Evolutionary conservation across 1,140 invertebrate species (phyloP).

Genomic region (Saxidomus purpurata): DNA sequence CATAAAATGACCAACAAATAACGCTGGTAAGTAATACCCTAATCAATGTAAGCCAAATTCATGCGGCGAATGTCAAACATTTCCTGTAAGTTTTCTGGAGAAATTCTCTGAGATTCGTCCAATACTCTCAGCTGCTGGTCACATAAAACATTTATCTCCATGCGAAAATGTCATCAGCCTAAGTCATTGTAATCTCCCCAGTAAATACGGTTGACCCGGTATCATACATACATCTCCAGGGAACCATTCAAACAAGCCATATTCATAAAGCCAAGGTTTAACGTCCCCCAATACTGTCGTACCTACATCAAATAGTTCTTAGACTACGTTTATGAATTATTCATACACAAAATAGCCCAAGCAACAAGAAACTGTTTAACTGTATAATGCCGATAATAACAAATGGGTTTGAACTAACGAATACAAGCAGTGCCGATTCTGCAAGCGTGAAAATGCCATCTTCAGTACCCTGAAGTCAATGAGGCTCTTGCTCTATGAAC

Average conservation of each 20-base stretch:
- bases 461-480: too few relatives aligned
- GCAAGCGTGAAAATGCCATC: too few relatives aligned
- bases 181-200: neutral
- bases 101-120: neutral
- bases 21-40: neutral
- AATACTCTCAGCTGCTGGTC: neutral
- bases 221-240: neutral
- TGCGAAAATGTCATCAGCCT: neutral
- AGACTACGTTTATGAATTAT: too few relatives aligned
- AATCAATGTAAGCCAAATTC: neutral
- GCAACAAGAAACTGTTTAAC: too few relatives aligned
- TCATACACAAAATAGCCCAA: too few relatives aligned
- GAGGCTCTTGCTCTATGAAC: too few relatives aligned
- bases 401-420: too few relatives aligned
- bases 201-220: neutral
- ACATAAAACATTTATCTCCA: slow-evolving; percentile 1
- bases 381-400: too few relatives aligned
- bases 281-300: too few relatives aligned
- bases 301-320: too few relatives aligned
- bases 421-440: too few relatives aligned
- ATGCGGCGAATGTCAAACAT: neutral
- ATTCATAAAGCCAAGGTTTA: too few relatives aligned
- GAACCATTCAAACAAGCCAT: neutral
- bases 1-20: neutral
- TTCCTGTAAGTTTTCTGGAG: neutral